Percentiles rank a stretch among this genome's conserved stretches.
Conservation (phyloP, 2,797 vertebrate species). For the Myripristis murdjan region DNA sequence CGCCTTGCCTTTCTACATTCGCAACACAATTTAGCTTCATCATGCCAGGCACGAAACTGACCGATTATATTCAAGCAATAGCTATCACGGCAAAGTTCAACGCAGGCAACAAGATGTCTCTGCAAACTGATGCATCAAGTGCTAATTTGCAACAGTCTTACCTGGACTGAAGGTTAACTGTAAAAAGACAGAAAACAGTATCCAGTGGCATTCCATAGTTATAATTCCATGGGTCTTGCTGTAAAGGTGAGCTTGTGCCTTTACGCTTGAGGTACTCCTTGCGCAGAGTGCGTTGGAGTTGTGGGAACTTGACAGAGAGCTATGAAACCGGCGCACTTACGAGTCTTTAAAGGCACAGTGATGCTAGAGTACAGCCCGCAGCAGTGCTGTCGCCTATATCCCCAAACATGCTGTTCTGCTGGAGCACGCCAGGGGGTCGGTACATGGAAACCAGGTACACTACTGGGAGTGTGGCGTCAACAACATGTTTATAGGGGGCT, state of each 20-base stretch:
- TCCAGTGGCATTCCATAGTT: slow-evolving; percentile 88
- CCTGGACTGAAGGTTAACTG: slow-evolving; percentile 84
- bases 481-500: slow-evolving; percentile 66
- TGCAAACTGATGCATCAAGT: slow-evolving; percentile 29
- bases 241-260: slow-evolving; percentile 73
- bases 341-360: slow-evolving; percentile 71
- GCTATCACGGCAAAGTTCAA: neutral
- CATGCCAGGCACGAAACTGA: neutral
- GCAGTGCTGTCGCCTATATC: slow-evolving; percentile 35
- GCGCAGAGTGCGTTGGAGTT: slow-evolving; percentile 55
- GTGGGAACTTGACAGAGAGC: slow-evolving; percentile 58
- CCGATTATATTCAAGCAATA: neutral
- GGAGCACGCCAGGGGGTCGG: slow-evolving; percentile 52
- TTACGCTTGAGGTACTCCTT: slow-evolving; percentile 43
- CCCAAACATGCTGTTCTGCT: slow-evolving; percentile 62
- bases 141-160: slow-evolving; percentile 63
- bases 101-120: slow-evolving; percentile 48
- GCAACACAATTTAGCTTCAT: no score
- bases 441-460: slow-evolving; percentile 52
- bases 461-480: slow-evolving; percentile 56
- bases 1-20: no score
- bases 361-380: slow-evolving; percentile 54
- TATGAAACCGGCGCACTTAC: slow-evolving; percentile 54
- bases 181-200: slow-evolving; percentile 83
- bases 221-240: slow-evolving; percentile 86